These are phyloP conservation scores for Paramisgurnus dabryanus DNA, from an alignment of 2,113 vertebrate species.

Conservation along the genomic window DNA sequence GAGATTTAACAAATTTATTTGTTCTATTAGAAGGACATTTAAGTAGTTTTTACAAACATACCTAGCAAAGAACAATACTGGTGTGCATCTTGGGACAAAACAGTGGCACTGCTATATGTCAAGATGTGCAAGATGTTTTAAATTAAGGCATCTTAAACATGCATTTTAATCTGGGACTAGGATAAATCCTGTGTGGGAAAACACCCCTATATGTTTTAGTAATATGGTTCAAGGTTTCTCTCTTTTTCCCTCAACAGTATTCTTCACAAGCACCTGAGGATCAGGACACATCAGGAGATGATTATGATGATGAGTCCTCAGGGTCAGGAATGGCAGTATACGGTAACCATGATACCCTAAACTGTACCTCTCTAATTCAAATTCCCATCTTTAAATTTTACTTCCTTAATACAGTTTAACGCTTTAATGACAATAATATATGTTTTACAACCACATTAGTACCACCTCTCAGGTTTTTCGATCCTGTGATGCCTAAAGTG, in stretches of 20 bases:
- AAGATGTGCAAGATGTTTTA: no score
- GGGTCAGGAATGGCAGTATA: conserved; percentile 30
- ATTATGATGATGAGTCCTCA: conserved; percentile 38
- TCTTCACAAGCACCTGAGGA: conserved; percentile 18
- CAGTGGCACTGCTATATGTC: no score
- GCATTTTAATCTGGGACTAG: no score
- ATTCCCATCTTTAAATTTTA: neutral
- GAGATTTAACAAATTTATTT: no score
- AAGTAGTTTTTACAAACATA: no score
- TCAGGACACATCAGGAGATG: conserved; percentile 51
- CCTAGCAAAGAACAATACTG: no score
- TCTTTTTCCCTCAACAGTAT: neutral
- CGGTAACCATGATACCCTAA: neutral
- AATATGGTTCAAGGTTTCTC: neutral
- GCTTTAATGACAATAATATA: neutral
- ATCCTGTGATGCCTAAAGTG: neutral
- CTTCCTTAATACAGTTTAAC: neutral
- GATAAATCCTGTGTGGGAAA: no score
- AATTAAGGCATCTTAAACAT: no score
- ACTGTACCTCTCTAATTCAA: neutral
- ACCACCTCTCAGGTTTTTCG: neutral
- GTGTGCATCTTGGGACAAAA: no score
- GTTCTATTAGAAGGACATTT: no score
- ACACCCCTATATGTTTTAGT: neutral
- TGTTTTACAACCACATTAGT: neutral